These are phyloP conservation scores for Pleuronectes platessa DNA, from an alignment of 2,113 vertebrate species.

Conservation along the genomic window DNA sequence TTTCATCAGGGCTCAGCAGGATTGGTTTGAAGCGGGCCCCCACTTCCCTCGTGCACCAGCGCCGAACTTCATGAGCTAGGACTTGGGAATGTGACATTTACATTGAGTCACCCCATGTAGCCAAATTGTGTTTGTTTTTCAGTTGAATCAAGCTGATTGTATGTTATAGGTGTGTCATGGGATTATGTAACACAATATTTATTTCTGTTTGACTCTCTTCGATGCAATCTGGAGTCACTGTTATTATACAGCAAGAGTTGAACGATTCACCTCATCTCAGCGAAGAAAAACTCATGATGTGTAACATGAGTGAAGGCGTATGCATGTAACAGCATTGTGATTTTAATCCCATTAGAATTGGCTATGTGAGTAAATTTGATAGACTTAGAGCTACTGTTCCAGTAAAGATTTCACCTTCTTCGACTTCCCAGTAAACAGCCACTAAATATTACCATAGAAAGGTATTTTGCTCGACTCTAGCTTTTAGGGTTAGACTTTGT, in stretches of 20 bases:
- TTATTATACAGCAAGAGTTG: neutral
- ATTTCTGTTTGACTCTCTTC: neutral
- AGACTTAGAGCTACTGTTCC: conserved; percentile 5
- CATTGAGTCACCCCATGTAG: conserved; percentile 45
- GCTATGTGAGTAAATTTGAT: conserved; percentile 30
- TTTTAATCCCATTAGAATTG: conserved; percentile 13
- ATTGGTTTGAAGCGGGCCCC: conserved; percentile 52
- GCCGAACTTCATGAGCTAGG: conserved; percentile 12
- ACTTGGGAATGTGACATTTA: conserved; percentile 55
- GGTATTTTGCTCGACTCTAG: no score
- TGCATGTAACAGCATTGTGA: neutral
- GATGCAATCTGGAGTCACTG: conserved; percentile 10
- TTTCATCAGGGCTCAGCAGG: conserved; percentile 59
- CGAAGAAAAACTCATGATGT: neutral
- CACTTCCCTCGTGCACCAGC: conserved; percentile 32
- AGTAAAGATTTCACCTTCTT: conserved; percentile 10
- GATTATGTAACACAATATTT: conserved; percentile 17
- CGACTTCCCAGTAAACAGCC: neutral
- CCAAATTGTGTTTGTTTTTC: conserved; percentile 44
- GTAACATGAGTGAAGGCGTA: neutral
- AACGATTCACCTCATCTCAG: neutral
- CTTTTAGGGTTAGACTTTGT: no score
- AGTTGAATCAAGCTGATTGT: conserved; percentile 21
- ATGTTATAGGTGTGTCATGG: conserved; percentile 22
- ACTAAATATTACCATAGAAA: neutral